Evolutionary conservation across 1,140 invertebrate species (phyloP).

Genomic region (Lepidurus couesii): DNA sequence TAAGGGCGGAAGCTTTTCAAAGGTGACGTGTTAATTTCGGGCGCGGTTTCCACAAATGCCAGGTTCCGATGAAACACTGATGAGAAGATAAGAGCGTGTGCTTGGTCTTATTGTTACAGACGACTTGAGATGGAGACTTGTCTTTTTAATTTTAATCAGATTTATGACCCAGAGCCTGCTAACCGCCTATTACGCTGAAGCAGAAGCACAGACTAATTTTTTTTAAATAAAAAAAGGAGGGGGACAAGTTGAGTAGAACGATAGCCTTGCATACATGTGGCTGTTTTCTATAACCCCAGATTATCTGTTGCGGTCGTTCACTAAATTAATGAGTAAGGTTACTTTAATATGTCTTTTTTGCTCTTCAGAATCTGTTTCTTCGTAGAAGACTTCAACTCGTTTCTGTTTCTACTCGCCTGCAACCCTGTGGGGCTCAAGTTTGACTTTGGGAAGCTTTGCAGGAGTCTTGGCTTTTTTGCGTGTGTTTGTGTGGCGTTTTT

Average conservation of each 20-base stretch:
- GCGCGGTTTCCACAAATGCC: conserved; percentile 13
- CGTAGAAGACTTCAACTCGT: background rate
- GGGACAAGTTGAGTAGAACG: no score
- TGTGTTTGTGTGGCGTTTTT: no score
- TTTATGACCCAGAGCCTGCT: background rate
- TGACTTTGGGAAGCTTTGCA: no score
- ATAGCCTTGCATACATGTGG: background rate
- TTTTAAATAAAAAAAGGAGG: background rate
- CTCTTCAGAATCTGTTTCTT: background rate
- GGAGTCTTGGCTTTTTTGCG: no score
- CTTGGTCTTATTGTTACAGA: background rate
- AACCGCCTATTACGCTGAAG: conserved; percentile 3
- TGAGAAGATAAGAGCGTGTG: background rate
- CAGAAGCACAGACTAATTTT: background rate
- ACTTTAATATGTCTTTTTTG: background rate
- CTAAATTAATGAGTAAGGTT: background rate
- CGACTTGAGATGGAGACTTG: background rate
- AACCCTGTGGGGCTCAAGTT: no score
- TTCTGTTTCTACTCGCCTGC: background rate
- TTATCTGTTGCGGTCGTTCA: conserved; percentile 9
- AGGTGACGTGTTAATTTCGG: conserved; percentile 21
- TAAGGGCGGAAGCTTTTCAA: conserved; percentile 7
- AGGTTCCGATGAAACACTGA: conserved; percentile 15
- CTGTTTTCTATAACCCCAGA: conserved; percentile 11
- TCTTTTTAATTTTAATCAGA: background rate